Evolutionary conservation across 1,140 invertebrate species (phyloP).

Genomic region (Papilio helenus): DNA sequence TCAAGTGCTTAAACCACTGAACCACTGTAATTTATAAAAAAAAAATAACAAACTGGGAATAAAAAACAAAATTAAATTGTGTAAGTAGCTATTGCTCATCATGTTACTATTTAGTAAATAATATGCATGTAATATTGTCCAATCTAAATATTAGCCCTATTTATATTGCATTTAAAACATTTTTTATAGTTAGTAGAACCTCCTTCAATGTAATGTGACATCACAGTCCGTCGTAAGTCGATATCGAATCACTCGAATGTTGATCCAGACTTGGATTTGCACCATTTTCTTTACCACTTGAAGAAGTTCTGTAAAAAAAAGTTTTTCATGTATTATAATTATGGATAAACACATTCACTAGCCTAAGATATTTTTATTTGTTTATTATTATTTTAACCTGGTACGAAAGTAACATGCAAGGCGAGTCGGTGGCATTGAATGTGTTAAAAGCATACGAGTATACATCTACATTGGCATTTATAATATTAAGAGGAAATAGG

Average conservation of each 20-base stretch:
- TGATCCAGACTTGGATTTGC: slow-evolving; percentile 54
- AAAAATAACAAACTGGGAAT: background rate
- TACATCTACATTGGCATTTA: too few species aligned
- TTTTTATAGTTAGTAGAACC: background rate
- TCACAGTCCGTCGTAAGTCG: slow-evolving; percentile 69
- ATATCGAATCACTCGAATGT: slow-evolving; percentile 64
- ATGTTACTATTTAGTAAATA: background rate
- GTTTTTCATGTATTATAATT: too few species aligned
- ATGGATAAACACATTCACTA: too few species aligned
- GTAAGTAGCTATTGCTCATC: background rate
- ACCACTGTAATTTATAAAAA: too few species aligned
- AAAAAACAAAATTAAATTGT: background rate
- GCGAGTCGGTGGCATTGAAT: too few species aligned
- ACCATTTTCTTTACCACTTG: slow-evolving; percentile 64
- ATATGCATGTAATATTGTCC: slow-evolving; percentile 11
- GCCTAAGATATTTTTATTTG: too few species aligned
- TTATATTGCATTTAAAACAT: slow-evolving; percentile 4
- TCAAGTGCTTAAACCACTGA: too few species aligned
- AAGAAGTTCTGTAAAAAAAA: slow-evolving; percentile 66
- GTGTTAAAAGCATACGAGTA: too few species aligned
- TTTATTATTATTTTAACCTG: too few species aligned
- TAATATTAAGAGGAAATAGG: too few species aligned
- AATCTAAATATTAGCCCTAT: slow-evolving; percentile 32
- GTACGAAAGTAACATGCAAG: too few species aligned
- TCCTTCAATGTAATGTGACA: background rate